phyloP scores from a whole-genome alignment of 2,113 vertebrate species.

The Heliornis fulica region DNA sequence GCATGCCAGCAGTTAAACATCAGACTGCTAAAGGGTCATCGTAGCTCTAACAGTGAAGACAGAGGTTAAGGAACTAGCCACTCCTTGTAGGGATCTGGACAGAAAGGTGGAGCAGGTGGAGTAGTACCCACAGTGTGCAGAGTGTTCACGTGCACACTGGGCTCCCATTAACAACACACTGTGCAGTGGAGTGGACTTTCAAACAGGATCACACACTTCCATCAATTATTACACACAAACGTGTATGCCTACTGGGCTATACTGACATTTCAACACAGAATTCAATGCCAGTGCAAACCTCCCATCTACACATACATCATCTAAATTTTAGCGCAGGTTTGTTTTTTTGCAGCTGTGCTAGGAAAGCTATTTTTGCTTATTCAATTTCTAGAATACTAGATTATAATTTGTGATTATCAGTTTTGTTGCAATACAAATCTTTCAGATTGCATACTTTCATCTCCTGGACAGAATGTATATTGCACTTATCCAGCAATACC shows the following conservation, averaged over 20 bases:
- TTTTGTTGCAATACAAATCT: neutral
- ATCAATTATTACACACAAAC: neutral
- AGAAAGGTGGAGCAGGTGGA: neutral
- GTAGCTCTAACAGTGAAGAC: neutral
- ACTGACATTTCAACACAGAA: neutral
- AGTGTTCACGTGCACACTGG: accelerated
- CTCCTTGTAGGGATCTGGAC: neutral
- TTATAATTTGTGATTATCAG: neutral
- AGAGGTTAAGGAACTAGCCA: neutral
- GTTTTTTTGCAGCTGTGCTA: neutral
- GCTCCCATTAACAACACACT: neutral
- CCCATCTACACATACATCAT: neutral
- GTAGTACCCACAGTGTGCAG: neutral
- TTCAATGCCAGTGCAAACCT: neutral
- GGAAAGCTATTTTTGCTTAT: neutral
- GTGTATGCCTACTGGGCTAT: accelerated
- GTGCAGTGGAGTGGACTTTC: neutral
- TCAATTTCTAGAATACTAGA: neutral
- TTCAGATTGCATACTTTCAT: neutral
- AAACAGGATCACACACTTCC: neutral
- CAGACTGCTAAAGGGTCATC: neutral
- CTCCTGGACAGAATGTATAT: neutral
- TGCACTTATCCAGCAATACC: neutral
- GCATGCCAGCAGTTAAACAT: neutral
- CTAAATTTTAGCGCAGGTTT: neutral